Percentiles rank a stretch among this genome's conserved stretches.
These are phyloP conservation scores for Oophaga pumilio DNA, from an alignment of 2,113 vertebrate species.

Conservation along the genomic window DNA sequence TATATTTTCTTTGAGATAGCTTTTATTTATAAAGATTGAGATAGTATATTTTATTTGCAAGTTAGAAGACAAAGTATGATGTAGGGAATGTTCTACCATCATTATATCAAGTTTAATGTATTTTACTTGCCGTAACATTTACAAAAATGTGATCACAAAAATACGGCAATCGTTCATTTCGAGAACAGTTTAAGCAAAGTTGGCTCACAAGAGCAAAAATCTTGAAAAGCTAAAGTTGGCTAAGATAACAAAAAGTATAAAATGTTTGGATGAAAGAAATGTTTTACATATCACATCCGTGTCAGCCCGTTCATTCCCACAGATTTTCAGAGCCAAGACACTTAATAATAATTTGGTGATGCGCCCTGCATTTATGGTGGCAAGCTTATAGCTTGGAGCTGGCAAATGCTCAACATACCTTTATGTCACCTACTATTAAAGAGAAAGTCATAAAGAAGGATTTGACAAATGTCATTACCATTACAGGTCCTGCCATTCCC, in stretches of 20 bases:
- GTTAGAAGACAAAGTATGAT: neutral
- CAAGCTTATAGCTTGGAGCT: neutral
- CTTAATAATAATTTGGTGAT: neutral
- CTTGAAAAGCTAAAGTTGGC: neutral
- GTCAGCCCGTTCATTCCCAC: neutral
- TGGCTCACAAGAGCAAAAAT: neutral
- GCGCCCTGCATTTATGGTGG: neutral
- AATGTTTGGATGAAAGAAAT: neutral
- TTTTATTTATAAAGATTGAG: neutral
- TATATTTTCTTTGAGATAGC: neutral
- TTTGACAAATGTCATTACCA: slow-evolving; percentile 72
- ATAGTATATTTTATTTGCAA: neutral
- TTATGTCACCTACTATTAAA: neutral
- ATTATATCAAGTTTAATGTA: neutral
- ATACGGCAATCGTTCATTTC: neutral
- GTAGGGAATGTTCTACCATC: neutral
- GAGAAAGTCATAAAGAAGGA: neutral
- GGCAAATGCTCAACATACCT: neutral
- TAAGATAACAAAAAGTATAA: neutral
- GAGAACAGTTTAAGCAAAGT: neutral
- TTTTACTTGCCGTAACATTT: neutral
- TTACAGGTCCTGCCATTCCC: slow-evolving; percentile 77
- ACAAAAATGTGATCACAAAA: neutral
- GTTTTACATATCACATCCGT: neutral
- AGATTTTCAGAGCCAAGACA: neutral